Percentiles rank a stretch among this genome's conserved stretches.
Conservation (phyloP, 2,888 invertebrate species). For the Drosophila affinis region DNA sequence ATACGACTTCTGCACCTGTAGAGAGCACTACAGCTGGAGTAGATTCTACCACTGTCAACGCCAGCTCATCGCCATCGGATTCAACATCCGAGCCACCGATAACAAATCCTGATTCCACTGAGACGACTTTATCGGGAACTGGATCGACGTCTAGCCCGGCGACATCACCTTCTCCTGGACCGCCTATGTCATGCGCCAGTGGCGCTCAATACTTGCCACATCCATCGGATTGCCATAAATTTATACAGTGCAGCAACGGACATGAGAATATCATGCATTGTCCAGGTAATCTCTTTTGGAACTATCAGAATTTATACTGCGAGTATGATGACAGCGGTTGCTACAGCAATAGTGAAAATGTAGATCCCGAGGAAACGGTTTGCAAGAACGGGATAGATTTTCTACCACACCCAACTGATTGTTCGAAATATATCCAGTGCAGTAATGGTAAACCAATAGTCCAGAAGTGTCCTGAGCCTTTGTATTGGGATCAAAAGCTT, state of each 20-base stretch:
- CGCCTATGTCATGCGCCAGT: conserved; percentile 20
- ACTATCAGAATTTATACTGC: conserved; percentile 16
- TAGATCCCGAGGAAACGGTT: neutral
- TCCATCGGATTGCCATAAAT: conserved; percentile 30
- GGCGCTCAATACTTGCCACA: conserved; percentile 23
- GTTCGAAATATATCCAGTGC: conserved; percentile 48
- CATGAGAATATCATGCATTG: conserved; percentile 7
- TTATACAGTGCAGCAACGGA: conserved; percentile 31
- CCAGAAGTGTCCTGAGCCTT: conserved; percentile 37
- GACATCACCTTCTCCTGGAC: neutral
- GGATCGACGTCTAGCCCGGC: conserved; percentile 10
- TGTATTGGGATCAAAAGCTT: conserved; percentile 45
- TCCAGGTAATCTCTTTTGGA: conserved; percentile 21
- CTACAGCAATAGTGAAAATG: neutral
- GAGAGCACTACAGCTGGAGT: no score
- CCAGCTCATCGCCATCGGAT: no score
- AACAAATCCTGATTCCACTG: no score
- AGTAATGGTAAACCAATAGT: conserved; percentile 34
- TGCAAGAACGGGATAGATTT: conserved; percentile 37
- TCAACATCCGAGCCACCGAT: no score
- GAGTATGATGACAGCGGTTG: neutral
- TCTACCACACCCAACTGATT: conserved; percentile 46
- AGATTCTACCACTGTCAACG: no score
- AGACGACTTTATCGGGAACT: neutral
- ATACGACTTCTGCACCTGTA: no score